A percentile compares a stretch with the other conserved stretches of the same genome.
These are phyloP conservation scores for Pristionchus fissidentatus DNA, from an alignment of 2,888 invertebrate species.

Conservation along the genomic window DNA sequence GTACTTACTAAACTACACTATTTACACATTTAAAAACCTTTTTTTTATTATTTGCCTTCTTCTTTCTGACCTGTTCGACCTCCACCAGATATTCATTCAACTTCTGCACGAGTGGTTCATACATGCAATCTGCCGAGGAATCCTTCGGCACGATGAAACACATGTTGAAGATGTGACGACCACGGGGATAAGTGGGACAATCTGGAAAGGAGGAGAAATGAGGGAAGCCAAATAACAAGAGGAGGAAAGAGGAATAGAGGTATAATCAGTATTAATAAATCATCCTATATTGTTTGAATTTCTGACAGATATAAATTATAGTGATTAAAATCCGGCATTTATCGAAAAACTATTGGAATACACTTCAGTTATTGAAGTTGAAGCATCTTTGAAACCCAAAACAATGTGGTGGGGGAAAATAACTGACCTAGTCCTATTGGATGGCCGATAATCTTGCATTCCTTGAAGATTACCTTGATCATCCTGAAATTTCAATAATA, in stretches of 20 bases:
- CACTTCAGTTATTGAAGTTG: too few relatives aligned
- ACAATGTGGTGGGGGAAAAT: neutral
- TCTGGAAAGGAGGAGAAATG: constrained; percentile 31
- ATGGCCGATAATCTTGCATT: constrained; percentile 73
- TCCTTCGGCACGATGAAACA: constrained; percentile 71
- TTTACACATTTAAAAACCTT: too few relatives aligned
- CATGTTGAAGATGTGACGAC: constrained; percentile 70
- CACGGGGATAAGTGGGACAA: constrained; percentile 58
- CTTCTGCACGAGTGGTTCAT: constrained; percentile 75
- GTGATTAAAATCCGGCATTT: too few relatives aligned
- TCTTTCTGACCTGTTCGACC: constrained; percentile 65
- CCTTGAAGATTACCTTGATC: constrained; percentile 65
- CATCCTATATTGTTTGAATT: too few relatives aligned
- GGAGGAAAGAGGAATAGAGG: neutral
- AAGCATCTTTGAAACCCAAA: neutral
- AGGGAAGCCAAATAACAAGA: too few relatives aligned
- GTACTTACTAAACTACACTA: too few relatives aligned
- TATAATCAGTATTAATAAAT: neutral
- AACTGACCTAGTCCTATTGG: constrained; percentile 67
- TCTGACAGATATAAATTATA: too few relatives aligned
- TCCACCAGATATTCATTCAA: constrained; percentile 72
- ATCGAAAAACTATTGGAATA: too few relatives aligned
- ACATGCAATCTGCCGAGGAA: constrained; percentile 67
- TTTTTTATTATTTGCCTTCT: too few relatives aligned
- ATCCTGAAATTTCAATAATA: constrained; percentile 56